phyloP scores from a whole-genome alignment of 2,113 vertebrate species.

The Pholis gunnellus region DNA sequence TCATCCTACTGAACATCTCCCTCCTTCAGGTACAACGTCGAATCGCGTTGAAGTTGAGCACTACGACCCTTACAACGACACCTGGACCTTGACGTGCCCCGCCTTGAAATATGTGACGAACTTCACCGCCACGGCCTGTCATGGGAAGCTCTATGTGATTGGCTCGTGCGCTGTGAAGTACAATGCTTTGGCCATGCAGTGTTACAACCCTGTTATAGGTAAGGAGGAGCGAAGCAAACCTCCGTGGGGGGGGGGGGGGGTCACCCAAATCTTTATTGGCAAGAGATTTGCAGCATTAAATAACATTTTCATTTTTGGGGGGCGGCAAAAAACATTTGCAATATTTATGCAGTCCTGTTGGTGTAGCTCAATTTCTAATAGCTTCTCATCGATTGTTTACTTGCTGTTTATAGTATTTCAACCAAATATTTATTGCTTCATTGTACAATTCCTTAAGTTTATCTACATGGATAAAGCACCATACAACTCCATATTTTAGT shows the following conservation, averaged over 20 bases:
- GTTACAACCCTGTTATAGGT: conserved; percentile 97
- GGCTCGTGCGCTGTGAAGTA: conserved; percentile 97
- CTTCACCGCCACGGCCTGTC: conserved; percentile 89
- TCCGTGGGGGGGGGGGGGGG: too few species aligned
- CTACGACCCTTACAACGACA: conserved; percentile 92
- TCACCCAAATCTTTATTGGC: not conserved
- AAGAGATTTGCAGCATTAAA: not conserved
- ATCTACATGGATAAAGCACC: not conserved
- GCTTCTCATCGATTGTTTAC: not conserved
- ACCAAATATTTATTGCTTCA: not conserved
- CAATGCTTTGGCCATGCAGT: conserved; percentile 94
- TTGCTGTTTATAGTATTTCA: not conserved
- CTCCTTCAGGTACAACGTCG: conserved; percentile 86
- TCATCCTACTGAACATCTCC: conserved; percentile 5
- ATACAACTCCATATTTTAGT: not conserved
- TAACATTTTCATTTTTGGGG: not conserved
- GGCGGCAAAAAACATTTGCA: not conserved
- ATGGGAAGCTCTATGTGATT: conserved; percentile 93
- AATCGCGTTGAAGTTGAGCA: conserved; percentile 91
- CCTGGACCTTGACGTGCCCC: conserved; percentile 88
- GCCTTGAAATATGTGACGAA: conserved; percentile 96
- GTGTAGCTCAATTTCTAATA: not conserved
- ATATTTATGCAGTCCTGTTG: not conserved
- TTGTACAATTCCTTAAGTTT: not conserved
- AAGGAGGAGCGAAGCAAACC: conserved; percentile 10